Conservation (phyloP, 2,113 vertebrate species). For the Hucho hucho region DNA sequence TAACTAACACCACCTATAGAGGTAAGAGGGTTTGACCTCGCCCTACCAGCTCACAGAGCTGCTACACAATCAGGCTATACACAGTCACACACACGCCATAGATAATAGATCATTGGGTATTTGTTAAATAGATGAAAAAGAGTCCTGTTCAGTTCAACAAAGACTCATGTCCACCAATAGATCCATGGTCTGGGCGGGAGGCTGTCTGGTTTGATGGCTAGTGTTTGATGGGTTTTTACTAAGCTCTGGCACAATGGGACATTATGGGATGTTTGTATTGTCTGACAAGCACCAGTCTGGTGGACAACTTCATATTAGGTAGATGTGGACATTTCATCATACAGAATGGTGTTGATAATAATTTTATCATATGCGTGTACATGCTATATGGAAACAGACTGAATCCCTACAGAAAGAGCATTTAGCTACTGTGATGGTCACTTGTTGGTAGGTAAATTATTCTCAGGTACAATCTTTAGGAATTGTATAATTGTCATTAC, state of each 20-base stretch:
- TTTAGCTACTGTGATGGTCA: too few relatives aligned
- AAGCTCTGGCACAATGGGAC: constrained; percentile 46
- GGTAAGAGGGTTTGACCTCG: constrained; percentile 59
- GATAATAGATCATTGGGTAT: constrained; percentile 68
- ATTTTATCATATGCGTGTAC: too few relatives aligned
- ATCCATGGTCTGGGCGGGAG: constrained; percentile 32
- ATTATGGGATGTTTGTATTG: constrained; percentile 31
- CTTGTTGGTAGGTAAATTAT: too few relatives aligned
- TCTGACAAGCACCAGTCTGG: neutral
- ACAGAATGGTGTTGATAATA: neutral
- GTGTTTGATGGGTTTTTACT: constrained; percentile 60
- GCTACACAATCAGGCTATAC: constrained; percentile 47
- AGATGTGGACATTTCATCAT: neutral
- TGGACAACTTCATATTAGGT: neutral
- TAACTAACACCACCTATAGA: constrained; percentile 52
- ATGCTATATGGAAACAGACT: too few relatives aligned
- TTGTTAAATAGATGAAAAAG: constrained; percentile 67
- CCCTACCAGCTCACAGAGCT: neutral
- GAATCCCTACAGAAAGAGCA: too few relatives aligned
- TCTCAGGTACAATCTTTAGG: too few relatives aligned
- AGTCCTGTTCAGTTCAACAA: constrained; percentile 52
- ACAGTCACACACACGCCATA: constrained; percentile 29
- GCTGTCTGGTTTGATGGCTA: constrained; percentile 50
- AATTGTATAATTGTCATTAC: too few relatives aligned
- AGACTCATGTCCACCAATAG: constrained; percentile 39